Base-by-base conservation (phyloP, 1,140 invertebrate species). In the Zophobas atratus region DNA sequence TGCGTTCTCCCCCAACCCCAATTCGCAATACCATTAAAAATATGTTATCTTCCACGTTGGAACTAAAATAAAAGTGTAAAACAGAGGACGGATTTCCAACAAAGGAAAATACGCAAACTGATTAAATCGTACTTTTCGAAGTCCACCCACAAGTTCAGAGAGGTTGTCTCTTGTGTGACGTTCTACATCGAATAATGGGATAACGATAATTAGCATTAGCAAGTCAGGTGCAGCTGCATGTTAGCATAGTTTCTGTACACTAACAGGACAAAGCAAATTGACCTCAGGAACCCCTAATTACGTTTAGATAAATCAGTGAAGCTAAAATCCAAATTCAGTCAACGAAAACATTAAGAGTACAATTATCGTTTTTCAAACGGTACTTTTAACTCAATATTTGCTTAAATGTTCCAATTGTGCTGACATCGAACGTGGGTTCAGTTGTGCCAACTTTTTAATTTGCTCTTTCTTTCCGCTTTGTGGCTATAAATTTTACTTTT, bases 391-490 rank as follows among this genome's bases (percentile, higher is more conserved):
- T 63, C 57, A 63, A 63, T 63, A 63, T 63, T 63, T 38, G 57
- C 1, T 63, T 51, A 51, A 38, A 4, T 39, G 57, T 63, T 56
- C 34, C 34, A 67, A 67, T 67, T 67, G 6, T 67, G 60, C 2
- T 20, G 57, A 63, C n/a, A 8, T 53, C 35, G 55, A 34, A 8
- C 55, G n/a, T 41, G 57, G 2, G 8, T 38, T 38, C 57, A 63
- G 57, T 63, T 63, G 39, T 39, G 36, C 57, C n/a, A 67, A 46
- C 39, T 67, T 43, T 48, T 67, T 67, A 67, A 67, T 67, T 43
- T 67, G 60, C 20, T 41, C 39, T 67, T 67, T 67, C 60, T 43
- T 46, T 67, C 34, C 55, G 55, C 55, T 57, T 8, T 57, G 55
- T 57, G 55, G 32, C 55, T 57, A 57, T 57, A 57, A 57, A 57